These are phyloP conservation scores for Druon quercuslanigerum DNA, from an alignment of 1,140 invertebrate species.

Conservation along the genomic window DNA sequence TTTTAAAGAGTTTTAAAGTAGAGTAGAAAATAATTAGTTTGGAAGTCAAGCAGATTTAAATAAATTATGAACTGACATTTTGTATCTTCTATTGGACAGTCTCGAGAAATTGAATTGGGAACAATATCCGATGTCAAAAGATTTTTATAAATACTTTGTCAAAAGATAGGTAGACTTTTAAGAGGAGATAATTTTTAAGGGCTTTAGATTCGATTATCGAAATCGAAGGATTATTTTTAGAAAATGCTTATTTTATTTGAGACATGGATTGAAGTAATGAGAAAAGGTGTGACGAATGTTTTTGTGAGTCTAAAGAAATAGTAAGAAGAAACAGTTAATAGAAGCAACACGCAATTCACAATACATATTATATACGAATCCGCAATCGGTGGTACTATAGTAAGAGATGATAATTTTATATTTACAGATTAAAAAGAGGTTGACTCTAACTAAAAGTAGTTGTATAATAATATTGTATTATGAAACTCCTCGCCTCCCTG, in stretches of 20 bases:
- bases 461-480: slow-evolving; percentile 70
- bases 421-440: slow-evolving; percentile 65
- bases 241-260: not conserved
- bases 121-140: slow-evolving; percentile 9
- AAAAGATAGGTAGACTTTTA: slow-evolving; percentile 6
- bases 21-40: not conserved
- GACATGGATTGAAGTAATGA: slow-evolving; percentile 11
- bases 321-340: not conserved
- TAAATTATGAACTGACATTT: not conserved
- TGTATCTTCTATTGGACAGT: not conserved
- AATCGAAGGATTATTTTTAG: not conserved
- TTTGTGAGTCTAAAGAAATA: slow-evolving; percentile 11
- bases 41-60: not conserved
- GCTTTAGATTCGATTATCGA: not conserved
- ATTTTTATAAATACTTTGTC: slow-evolving; percentile 3
- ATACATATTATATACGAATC: slow-evolving; percentile 52
- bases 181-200: not conserved
- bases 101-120: not conserved
- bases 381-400: slow-evolving; percentile 68
- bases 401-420: slow-evolving; percentile 76
- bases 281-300: slow-evolving; percentile 30
- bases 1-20: slow-evolving; percentile 2
- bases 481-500: slow-evolving; percentile 59
- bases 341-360: slow-evolving; percentile 48
- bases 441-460: slow-evolving; percentile 61